Evolutionary conservation across 2,888 invertebrate genomes (phyloP), one percentile per base, ranked within the genome.

Genomic region (Caenorhabditis panamensis): DNA sequence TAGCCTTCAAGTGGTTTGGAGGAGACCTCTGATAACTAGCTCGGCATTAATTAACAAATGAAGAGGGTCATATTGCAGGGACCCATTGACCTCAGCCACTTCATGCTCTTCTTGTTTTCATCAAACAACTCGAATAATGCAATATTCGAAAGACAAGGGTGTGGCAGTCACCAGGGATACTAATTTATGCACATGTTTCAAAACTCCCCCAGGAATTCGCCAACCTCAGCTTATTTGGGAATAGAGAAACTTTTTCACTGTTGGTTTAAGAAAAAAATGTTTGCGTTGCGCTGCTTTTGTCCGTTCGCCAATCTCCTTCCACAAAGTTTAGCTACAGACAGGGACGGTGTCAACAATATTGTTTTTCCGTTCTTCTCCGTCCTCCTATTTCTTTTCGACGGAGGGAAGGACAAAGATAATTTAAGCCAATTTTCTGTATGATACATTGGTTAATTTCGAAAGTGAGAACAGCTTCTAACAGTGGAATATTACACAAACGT

Each of bases 11-110:
- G 72, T 63, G 72, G 51, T 44, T 20, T 44, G n/a, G 53, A 36
- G 28, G 62, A 28, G 28, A n/a, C 4, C 51, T 49, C 41, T 66
- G 51, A 66, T 54, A 31, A 53, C 58, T 75, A 31, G 31, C 31
- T 31, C 59, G 53, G 31, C 66, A 75, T 61, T 75, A 75, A 75
- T 75, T 75, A 66, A 54, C 54, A 18, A 59, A 24, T 61, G 47
- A 26, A 61, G 61, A 61, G 61, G 26, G 28, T 26, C 28, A 11
- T 53, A 28, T 53, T 36, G 53, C 20, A 36, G 20, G 51, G 22
- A 53, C 47, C 28, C 20, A 63, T 63, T 51, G 51, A 51, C 22
- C 31, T 26, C 63, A 63, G 16, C 16, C 47, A 47, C 62, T 47
- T 47, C 41, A 47, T 47, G 41, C 26, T 26, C 37, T 13, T 1